Evolutionary conservation across 1,140 invertebrate genomes (phyloP).

Genomic region (Idris sp.): DNA sequence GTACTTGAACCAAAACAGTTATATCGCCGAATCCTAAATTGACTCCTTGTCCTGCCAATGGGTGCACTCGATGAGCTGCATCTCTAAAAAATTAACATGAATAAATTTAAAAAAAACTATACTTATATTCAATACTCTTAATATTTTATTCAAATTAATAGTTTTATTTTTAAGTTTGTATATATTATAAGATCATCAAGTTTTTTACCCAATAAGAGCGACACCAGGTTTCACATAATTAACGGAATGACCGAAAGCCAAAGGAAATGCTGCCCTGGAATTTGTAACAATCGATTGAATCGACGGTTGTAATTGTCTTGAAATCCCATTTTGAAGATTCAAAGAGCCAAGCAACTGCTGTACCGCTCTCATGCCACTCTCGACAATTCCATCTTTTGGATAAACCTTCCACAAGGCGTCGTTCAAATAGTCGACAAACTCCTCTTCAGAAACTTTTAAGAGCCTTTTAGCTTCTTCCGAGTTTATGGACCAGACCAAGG

Average conservation of each 20-base stretch:
- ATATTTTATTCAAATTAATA: too few relatives aligned
- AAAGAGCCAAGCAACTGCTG: slow-evolving; percentile 76
- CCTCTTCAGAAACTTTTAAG: slow-evolving; percentile 83
- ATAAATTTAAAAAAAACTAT: too few relatives aligned
- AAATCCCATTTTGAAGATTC: slow-evolving; percentile 74
- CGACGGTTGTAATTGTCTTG: slow-evolving; percentile 88
- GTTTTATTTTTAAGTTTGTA: too few relatives aligned
- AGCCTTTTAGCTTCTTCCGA: slow-evolving; percentile 86
- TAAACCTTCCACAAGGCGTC: slow-evolving; percentile 89
- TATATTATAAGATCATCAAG: too few relatives aligned
- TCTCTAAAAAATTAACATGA: slow-evolving; percentile 88
- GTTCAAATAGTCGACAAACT: slow-evolving; percentile 95
- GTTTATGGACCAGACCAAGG: slow-evolving; percentile 94
- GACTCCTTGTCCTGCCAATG: slow-evolving; percentile 97
- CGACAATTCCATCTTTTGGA: slow-evolving; percentile 80
- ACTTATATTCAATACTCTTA: too few relatives aligned
- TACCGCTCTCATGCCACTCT: slow-evolving; percentile 79
- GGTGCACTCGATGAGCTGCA: slow-evolving; percentile 97
- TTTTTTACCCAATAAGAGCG: slow-evolving; percentile 92
- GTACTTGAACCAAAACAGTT: slow-evolving; percentile 81
- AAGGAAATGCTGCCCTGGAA: slow-evolving; percentile 92
- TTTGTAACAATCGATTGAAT: slow-evolving; percentile 81
- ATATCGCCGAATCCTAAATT: slow-evolving; percentile 98
- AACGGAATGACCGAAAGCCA: slow-evolving; percentile 93
- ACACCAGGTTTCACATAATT: slow-evolving; percentile 87